Base-by-base conservation (phyloP, 37 sponge, comb jelly and placozoan species). In the Axinella damicornis region DNA sequence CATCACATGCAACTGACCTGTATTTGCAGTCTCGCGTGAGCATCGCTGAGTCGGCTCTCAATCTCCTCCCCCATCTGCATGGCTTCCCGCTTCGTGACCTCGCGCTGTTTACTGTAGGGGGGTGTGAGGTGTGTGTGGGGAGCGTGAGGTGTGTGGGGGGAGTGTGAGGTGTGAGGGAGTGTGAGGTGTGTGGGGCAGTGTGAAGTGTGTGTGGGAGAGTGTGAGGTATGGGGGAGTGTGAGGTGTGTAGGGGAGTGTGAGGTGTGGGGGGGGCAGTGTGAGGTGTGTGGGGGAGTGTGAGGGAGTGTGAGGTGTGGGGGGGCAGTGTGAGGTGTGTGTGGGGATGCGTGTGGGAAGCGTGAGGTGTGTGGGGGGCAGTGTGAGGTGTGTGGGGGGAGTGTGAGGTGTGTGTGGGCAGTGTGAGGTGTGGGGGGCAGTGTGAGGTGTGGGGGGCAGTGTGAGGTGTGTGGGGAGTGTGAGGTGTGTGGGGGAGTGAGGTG, bases 71-170 rank as follows among this genome's bases (percentile, higher is more conserved):
- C 92, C 53, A 92, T 21, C 27, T 78, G 66, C 1, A 46, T 16
- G 39, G 83, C 92, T 36, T 87, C 81, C 63, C 57, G 33, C 28
- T 83, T 82, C 9, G 73, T 87, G 27, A 71, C 92, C 57, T 82
- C 77, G 0, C 84, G 57, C 69, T 92, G 83, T n/a, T 87, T 92
- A 9, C 92, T 92, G 22, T 20, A 34, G 14, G 24, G 59, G 22
- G 24, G 4, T 33, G 1, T 15, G 16, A 52, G n/a, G n/a, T n/a
- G 40, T 58, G 55, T 25, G 36, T 58, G 18, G 17, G 33, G 60
- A 12, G 74, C 5, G 84, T 38, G 56, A 17, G 52, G 65, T 83
- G 65, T 83, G 64, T 73, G 65, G 57, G 74, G n/a, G 57, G 39
- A 58, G 83, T 24, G 72, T 71, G 73, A 17, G 38, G n/a, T 30